Conservation (phyloP, 2,797 vertebrate species). For the Betta splendens region DNA sequence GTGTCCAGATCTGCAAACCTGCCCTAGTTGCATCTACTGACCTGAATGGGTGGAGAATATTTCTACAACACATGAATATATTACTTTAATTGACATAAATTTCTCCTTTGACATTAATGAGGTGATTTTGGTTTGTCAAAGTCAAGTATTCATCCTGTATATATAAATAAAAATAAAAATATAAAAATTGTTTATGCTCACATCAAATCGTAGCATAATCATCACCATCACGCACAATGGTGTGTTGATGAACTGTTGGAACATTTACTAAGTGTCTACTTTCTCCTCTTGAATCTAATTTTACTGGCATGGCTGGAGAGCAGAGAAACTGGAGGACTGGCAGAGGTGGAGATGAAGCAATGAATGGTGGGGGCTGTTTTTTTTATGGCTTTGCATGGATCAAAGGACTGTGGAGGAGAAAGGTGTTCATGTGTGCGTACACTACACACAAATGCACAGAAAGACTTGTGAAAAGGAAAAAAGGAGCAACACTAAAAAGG, state of each 20-base stretch:
- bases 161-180: too few species aligned
- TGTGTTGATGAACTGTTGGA: slow-evolving; percentile 6
- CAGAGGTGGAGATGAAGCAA: slow-evolving; percentile 47
- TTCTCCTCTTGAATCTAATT: slow-evolving; percentile 40
- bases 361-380: slow-evolving; percentile 29
- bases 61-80: too few species aligned
- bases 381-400: slow-evolving; percentile 69
- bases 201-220: slow-evolving; percentile 2
- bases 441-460: slow-evolving; percentile 27
- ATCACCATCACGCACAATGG: slow-evolving; percentile 15
- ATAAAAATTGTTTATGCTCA: too few species aligned
- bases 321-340: slow-evolving; percentile 47
- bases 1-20: too few species aligned
- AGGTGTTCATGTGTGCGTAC: slow-evolving; percentile 22
- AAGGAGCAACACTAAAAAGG: slow-evolving; percentile 56
- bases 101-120: too few species aligned
- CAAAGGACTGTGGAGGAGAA: slow-evolving; percentile 51
- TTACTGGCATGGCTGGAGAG: slow-evolving; percentile 50
- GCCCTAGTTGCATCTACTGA: too few species aligned
- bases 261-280: not conserved
- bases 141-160: too few species aligned
- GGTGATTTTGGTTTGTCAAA: too few species aligned
- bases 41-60: too few species aligned
- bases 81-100: too few species aligned
- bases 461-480: slow-evolving; percentile 33